Evolutionary conservation across 1,140 invertebrate genomes (phyloP).

Genomic region (Diabrotica undecimpunctata): DNA sequence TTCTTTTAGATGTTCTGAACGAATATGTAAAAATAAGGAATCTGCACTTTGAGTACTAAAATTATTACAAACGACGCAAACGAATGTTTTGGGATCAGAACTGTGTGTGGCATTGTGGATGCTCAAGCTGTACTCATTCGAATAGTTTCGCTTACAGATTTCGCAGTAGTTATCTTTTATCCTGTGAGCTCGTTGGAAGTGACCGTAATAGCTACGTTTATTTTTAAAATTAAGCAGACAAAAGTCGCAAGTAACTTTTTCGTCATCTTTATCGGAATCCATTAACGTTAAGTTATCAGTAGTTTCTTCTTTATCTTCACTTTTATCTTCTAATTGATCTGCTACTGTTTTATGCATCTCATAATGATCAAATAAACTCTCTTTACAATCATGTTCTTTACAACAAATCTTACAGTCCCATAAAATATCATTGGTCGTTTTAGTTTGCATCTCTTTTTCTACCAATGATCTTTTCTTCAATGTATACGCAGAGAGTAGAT

Average conservation of each 20-base stretch:
- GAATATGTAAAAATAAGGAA: neutral
- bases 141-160: neutral
- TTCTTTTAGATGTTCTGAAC: neutral
- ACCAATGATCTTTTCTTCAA: too few species aligned
- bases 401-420: neutral
- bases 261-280: too few species aligned
- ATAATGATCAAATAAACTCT: neutral
- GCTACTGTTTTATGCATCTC: neutral
- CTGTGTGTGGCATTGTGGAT: neutral
- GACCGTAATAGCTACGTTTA: conserved; percentile 26
- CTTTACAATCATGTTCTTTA: neutral
- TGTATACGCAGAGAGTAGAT: too few species aligned
- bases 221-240: conserved; percentile 46
- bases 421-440: too few species aligned
- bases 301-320: conserved; percentile 35
- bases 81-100: neutral
- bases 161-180: neutral
- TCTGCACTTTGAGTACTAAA: neutral
- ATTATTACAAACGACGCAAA: neutral
- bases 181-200: conserved; percentile 26
- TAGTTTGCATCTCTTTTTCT: too few species aligned
- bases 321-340: conserved; percentile 24
- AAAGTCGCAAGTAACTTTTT: conserved; percentile 42
- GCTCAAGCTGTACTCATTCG: neutral
- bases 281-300: too few species aligned